Percentiles rank a stretch among this genome's conserved stretches.
These are phyloP conservation scores for Ophthalmolycus amberensis DNA, from an alignment of 2,113 vertebrate genomes.

Conservation along the genomic window DNA sequence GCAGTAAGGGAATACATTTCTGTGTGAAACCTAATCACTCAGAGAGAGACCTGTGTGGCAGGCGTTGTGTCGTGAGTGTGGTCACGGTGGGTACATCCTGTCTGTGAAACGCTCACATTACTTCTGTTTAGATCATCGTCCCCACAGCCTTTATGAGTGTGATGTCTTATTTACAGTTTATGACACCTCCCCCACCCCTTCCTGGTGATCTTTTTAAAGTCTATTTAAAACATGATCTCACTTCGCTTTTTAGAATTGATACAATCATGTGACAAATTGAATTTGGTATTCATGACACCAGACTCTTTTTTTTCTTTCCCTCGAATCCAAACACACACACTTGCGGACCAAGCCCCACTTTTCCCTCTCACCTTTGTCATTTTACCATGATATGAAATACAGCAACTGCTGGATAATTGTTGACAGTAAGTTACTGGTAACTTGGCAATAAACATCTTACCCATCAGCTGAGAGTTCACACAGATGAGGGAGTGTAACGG, in stretches of 20 bases:
- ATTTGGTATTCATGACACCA: constrained; percentile 44
- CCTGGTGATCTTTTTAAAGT: constrained; percentile 47
- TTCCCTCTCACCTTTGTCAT: not conserved
- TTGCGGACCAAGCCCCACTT: not conserved
- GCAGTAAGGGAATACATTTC: constrained; percentile 60
- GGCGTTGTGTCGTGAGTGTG: constrained; percentile 42
- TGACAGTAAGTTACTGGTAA: not conserved
- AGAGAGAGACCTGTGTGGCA: constrained; percentile 43
- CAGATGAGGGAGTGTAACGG: constrained; percentile 27
- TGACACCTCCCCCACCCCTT: not conserved
- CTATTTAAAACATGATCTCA: constrained; percentile 61
- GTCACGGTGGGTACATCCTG: constrained; percentile 10
- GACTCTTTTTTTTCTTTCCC: not conserved
- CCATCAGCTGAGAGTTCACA: constrained; percentile 18
- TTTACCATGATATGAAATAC: no score
- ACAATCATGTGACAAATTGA: constrained; percentile 56
- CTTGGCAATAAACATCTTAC: not conserved
- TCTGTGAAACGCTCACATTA: constrained; percentile 28
- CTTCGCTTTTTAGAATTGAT: constrained; percentile 51
- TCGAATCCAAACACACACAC: constrained; percentile 19
- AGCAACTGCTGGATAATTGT: not conserved
- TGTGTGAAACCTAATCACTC: constrained; percentile 71
- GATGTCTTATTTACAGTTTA: constrained; percentile 46
- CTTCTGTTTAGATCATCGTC: constrained; percentile 49
- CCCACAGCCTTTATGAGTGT: constrained; percentile 39